These are phyloP conservation scores for Oenanthe melanoleuca DNA, from an alignment of 2,113 vertebrate genomes.

Conservation along the genomic window DNA sequence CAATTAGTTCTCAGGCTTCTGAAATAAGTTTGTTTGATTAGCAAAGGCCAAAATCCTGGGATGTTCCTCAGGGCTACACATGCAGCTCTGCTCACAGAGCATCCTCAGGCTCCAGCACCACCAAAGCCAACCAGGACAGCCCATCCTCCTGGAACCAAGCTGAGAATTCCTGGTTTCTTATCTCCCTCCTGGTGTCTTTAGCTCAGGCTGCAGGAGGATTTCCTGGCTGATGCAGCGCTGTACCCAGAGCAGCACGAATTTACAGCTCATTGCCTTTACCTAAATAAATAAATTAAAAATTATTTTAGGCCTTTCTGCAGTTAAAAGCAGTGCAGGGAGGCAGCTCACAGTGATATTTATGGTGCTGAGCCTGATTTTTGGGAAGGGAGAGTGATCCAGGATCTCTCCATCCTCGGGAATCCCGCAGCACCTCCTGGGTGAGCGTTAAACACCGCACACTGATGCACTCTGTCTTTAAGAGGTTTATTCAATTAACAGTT, in stretches of 20 bases:
- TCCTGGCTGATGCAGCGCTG: accelerated
- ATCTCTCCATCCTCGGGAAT: accelerated
- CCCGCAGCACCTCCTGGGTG: background rate
- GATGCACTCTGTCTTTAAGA: constrained; percentile 63
- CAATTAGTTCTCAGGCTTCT: background rate
- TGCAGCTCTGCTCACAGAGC: background rate
- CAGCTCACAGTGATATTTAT: accelerated
- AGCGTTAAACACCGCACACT: background rate
- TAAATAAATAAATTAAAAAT: background rate
- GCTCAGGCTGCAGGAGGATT: background rate
- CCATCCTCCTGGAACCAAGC: accelerated
- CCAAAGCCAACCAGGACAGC: background rate
- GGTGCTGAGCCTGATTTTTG: background rate
- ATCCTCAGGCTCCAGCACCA: background rate
- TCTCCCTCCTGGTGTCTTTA: too few relatives aligned
- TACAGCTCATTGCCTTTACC: background rate
- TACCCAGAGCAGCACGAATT: accelerated
- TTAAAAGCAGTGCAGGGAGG: background rate
- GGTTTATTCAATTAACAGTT: constrained; percentile 80
- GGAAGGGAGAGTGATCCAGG: background rate
- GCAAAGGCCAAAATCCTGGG: background rate
- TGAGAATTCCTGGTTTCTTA: background rate
- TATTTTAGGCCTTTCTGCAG: background rate
- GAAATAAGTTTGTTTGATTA: background rate
- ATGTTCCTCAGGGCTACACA: accelerated